Percentiles rank a stretch among this genome's conserved stretches.
These are phyloP conservation scores for Neoaliturus tenellus DNA, from an alignment of 2,888 invertebrate species.

Conservation along the genomic window DNA sequence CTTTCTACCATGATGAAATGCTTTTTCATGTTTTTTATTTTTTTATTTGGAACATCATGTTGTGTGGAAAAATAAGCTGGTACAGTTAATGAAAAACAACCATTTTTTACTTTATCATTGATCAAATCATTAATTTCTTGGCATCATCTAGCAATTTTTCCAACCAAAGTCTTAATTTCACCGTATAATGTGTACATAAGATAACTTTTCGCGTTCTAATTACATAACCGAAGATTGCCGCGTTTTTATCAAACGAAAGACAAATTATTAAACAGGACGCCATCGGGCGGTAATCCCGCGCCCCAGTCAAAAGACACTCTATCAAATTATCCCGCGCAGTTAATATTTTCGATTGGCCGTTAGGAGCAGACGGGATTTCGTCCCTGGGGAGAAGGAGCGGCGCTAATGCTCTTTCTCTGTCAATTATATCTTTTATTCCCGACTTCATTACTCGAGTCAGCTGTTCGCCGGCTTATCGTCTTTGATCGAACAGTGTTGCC, in stretches of 20 bases:
- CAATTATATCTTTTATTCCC: conserved; percentile 50
- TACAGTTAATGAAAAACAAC: no score
- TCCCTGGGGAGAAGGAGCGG: conserved; percentile 36
- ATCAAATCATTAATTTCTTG: no score
- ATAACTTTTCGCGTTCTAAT: conserved; percentile 17
- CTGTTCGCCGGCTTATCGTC: conserved; percentile 51
- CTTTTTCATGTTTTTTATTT: no score
- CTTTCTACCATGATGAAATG: no score
- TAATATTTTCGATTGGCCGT: conserved; percentile 50
- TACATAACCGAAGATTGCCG: conserved; percentile 32
- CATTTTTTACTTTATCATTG: no score
- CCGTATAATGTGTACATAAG: neutral
- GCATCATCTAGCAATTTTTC: no score
- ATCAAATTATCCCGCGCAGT: conserved; percentile 50
- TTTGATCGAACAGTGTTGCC: conserved; percentile 47
- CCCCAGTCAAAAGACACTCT: conserved; percentile 52
- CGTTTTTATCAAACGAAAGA: conserved; percentile 49
- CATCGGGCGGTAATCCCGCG: conserved; percentile 34
- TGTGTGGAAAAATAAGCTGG: no score
- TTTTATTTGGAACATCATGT: no score
- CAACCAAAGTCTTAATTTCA: neutral
- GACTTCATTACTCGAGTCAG: conserved; percentile 51
- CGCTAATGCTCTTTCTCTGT: conserved; percentile 41
- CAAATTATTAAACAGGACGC: conserved; percentile 37
- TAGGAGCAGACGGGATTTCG: conserved; percentile 41